These are phyloP conservation scores for Babylonia areolata DNA, from an alignment of 1,140 invertebrate species.

Conservation along the genomic window DNA sequence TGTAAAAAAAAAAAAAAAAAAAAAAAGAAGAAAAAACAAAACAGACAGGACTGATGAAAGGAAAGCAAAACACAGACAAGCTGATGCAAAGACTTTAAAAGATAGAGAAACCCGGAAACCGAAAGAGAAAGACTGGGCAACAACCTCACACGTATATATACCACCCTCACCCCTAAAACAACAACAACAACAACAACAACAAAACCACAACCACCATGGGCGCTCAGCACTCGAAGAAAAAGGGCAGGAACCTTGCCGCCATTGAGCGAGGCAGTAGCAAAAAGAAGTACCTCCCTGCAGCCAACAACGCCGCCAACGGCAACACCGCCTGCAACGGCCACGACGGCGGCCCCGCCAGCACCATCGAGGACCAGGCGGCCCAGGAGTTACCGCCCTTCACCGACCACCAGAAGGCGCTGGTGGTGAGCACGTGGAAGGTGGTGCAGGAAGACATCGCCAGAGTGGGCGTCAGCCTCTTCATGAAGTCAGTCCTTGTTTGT, in stretches of 20 bases:
- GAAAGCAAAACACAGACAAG: no score
- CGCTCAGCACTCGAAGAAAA: slow-evolving; percentile 23
- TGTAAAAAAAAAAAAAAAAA: no score
- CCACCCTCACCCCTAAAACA: background rate
- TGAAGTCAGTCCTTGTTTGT: slow-evolving; percentile 63
- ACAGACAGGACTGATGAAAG: no score
- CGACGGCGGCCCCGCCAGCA: slow-evolving; percentile 1
- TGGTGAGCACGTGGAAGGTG: slow-evolving; percentile 77
- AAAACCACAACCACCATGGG: background rate
- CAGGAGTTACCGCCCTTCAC: slow-evolving; percentile 66
- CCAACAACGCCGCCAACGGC: slow-evolving; percentile 35
- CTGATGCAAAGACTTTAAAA: no score
- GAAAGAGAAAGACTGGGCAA: no score
- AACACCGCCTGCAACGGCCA: background rate
- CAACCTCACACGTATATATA: no score
- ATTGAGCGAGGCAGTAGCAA: slow-evolving; percentile 32
- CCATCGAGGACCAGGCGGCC: slow-evolving; percentile 38
- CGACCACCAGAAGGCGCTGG: slow-evolving; percentile 76
- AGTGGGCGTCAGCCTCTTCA: slow-evolving; percentile 79
- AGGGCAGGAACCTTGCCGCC: slow-evolving; percentile 8
- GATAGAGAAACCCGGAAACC: no score
- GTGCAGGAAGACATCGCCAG: slow-evolving; percentile 78
- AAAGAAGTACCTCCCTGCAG: slow-evolving; percentile 42
- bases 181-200: background rate
- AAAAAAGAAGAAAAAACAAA: no score